phyloP scores from a whole-genome alignment of 1,140 invertebrate genomes.

The Pogonus chalceus region DNA sequence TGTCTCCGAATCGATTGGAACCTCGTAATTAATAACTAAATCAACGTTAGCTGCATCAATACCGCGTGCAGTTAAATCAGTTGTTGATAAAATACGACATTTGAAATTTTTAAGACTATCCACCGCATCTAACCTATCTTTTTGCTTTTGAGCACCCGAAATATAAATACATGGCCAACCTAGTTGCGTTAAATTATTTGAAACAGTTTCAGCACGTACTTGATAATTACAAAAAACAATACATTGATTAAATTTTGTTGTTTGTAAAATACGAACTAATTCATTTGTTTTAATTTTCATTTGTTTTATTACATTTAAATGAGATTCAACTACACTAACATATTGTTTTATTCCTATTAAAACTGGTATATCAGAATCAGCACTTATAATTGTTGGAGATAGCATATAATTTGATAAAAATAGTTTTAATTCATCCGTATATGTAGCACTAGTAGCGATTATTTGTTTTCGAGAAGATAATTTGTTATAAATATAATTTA shows the following conservation, averaged over 20 bases:
- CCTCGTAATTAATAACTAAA: conserved; percentile 87
- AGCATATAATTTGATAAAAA: conserved; percentile 71
- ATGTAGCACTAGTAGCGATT: conserved; percentile 91
- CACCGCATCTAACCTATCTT: conserved; percentile 62
- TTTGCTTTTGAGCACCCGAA: conserved; percentile 66
- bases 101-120: conserved; percentile 66
- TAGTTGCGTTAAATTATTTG: conserved; percentile 53
- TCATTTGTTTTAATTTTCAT: conserved; percentile 60
- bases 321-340: conserved; percentile 44
- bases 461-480: conserved; percentile 77
- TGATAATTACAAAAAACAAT: conserved; percentile 86
- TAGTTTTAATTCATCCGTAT: conserved; percentile 61
- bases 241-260: conserved; percentile 74
- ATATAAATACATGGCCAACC: conserved; percentile 66
- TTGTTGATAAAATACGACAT: conserved; percentile 80
- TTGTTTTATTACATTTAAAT: conserved; percentile 51
- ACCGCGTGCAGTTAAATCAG: conserved; percentile 77
- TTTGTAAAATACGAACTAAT: conserved; percentile 58
- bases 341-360: conserved; percentile 71
- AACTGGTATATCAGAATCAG: conserved; percentile 49
- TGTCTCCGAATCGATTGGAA: conserved; percentile 70
- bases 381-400: conserved; percentile 60
- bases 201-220: conserved; percentile 59
- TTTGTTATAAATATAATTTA: conserved; percentile 66
- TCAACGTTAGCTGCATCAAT: conserved; percentile 90